Evolutionary conservation across 2,113 vertebrate genomes (phyloP).

Genomic region (Macheiramphus alcinus): DNA sequence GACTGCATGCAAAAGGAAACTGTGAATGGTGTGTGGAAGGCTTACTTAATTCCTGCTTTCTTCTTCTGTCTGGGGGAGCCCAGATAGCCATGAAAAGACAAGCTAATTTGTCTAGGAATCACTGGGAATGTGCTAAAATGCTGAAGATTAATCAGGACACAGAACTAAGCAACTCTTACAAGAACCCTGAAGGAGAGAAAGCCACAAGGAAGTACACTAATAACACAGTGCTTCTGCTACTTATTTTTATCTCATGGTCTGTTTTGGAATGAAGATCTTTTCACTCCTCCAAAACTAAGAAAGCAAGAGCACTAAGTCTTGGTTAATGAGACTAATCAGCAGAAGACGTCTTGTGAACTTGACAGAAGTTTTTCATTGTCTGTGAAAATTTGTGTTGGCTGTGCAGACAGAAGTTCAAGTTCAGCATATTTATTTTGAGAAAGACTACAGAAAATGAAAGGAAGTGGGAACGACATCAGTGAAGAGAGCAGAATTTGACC

Average conservation of each 20-base stretch:
- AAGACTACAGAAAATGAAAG: slow-evolving; percentile 9
- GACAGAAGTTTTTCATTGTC: not conserved
- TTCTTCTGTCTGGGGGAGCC: not conserved
- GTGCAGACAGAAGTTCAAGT: not conserved
- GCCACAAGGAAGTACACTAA: not conserved
- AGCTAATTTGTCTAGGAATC: not conserved
- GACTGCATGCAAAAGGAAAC: not conserved
- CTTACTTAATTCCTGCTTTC: not conserved
- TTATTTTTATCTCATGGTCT: not conserved
- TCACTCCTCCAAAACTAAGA: not conserved
- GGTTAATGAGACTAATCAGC: not conserved
- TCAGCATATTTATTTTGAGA: slow-evolving; percentile 28
- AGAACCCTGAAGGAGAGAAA: not conserved
- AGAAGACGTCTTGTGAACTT: not conserved
- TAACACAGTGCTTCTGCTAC: not conserved
- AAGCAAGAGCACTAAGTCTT: not conserved
- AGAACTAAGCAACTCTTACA: not conserved
- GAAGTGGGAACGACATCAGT: not conserved
- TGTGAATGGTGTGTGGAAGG: not conserved
- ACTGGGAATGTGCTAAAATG: not conserved
- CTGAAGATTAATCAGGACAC: not conserved
- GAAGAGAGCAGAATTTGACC: not conserved
- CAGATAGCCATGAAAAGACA: not conserved
- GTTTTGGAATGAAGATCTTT: not conserved
- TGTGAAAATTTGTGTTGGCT: slow-evolving; percentile 33